These are phyloP conservation scores for Plagodis pulveraria DNA, from an alignment of 2,888 invertebrate genomes.

Conservation along the genomic window DNA sequence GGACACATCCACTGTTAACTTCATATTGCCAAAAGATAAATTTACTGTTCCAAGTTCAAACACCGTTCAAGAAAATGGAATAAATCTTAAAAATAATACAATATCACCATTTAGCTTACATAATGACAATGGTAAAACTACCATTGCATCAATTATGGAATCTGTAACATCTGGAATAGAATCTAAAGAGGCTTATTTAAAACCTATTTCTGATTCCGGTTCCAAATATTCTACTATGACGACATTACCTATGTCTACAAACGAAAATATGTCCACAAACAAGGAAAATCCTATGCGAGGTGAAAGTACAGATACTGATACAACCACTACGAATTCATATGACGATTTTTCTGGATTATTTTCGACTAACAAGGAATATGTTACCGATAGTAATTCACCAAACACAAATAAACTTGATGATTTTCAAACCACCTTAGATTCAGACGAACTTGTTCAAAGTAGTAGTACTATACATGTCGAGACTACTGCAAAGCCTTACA, in stretches of 20 bases:
- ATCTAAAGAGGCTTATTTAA: not conserved
- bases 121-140: not conserved
- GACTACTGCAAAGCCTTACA: constrained; percentile 63
- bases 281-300: constrained; percentile 9
- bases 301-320: constrained; percentile 1
- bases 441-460: constrained; percentile 63
- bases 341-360: not conserved
- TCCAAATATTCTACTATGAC: not conserved
- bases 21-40: not conserved
- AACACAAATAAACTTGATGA: constrained; percentile 28
- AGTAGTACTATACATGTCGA: constrained; percentile 70
- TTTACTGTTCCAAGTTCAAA: not conserved
- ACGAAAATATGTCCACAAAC: constrained; percentile 1
- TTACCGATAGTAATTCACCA: constrained; percentile 16
- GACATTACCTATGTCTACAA: not conserved
- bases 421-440: constrained; percentile 32
- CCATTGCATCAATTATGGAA: not conserved
- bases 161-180: not conserved
- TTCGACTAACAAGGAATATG: constrained; percentile 9
- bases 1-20: constrained; percentile 6
- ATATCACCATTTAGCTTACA: too few species aligned
- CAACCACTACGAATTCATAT: constrained; percentile 11
- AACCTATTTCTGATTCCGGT: not conserved
- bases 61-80: not conserved
- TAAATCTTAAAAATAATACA: too few species aligned